Evolutionary conservation across 2,888 invertebrate species (phyloP), one percentile per base, ranked within the genome.

Genomic region (Oconnorella tubifera): DNA sequence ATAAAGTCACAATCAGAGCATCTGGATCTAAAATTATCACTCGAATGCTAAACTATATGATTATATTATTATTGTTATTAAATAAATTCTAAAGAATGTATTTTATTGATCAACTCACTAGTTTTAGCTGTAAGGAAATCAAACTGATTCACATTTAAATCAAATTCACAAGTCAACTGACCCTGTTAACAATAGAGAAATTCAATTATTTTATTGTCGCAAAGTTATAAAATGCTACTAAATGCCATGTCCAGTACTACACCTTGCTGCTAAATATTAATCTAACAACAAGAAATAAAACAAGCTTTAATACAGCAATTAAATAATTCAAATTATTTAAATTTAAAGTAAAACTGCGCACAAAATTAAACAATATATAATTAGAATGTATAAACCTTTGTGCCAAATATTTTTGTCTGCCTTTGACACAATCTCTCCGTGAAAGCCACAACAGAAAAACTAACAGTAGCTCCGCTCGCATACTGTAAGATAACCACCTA

Each of bases 401-500:
- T 81, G 2, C 83, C 83, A 76, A 79, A 82, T n/a, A 83, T 74
- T 51, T 73, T 77, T 14, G 79, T 77, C 71, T 81, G 77, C 29
- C 83, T 68, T 1, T 65, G 72, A 72, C 82, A 83, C 2, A 81
- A 49, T 48, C 73, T 70, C 65, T 81, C 75, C 2, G 83, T 81
- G 70, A 81, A 83, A 1, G 82, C 83, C 29, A 82, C 75, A 82
- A 83, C 83, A 2, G 80, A 75, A 51, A 83, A 75, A 3, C 77
- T 74, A 3, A 79, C 82, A 2, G 83, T 82, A 2, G 80, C 75
- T 3, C 83, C 83, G 66, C 76, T 77, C 60, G 80, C 79, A 73
- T 80, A 83, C 68, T 82, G 79, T 75, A 83, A 76, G 64, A 79
- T 83, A 1, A 83, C 83, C 10, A 80, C 79, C 77, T 80, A 77